Evolutionary conservation across 1,140 invertebrate genomes (phyloP).

Genomic region (Hycleus cichorii): DNA sequence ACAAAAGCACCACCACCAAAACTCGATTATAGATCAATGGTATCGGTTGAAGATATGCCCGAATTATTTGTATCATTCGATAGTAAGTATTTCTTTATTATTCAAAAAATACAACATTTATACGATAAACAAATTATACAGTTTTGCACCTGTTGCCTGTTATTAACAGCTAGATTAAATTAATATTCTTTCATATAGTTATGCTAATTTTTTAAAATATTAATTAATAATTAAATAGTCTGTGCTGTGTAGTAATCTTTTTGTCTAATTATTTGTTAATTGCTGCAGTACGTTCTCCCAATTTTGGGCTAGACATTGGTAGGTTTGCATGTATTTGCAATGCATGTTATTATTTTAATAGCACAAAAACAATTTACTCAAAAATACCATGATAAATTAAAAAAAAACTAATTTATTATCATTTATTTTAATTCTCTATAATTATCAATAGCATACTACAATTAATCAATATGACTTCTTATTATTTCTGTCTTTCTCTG

Average conservation of each 20-base stretch:
- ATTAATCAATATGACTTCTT: no score
- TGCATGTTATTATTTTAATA: slow-evolving; percentile 10
- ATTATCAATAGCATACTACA: no score
- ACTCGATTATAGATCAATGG: slow-evolving; percentile 84
- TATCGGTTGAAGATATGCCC: slow-evolving; percentile 89
- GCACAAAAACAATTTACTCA: not conserved
- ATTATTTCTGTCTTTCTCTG: no score
- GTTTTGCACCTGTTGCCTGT: not conserved
- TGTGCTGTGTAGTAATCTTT: slow-evolving; percentile 14
- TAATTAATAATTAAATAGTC: no score
- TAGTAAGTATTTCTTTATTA: slow-evolving; percentile 59
- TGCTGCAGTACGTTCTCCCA: slow-evolving; percentile 61
- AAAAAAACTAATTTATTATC: not conserved
- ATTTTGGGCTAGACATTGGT: slow-evolving; percentile 64
- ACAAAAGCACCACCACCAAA: slow-evolving; percentile 55
- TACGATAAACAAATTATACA: not conserved
- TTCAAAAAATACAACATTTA: not conserved
- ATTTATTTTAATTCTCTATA: no score
- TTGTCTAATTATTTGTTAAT: slow-evolving; percentile 21
- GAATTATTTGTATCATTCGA: slow-evolving; percentile 90
- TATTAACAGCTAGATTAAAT: no score
- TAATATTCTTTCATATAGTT: not conserved
- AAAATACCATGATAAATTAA: not conserved
- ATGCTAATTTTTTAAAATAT: not conserved
- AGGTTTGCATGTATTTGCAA: slow-evolving; percentile 43